phyloP scores from a whole-genome alignment of 1,140 invertebrate genomes.

The Bombus confusus region DNA sequence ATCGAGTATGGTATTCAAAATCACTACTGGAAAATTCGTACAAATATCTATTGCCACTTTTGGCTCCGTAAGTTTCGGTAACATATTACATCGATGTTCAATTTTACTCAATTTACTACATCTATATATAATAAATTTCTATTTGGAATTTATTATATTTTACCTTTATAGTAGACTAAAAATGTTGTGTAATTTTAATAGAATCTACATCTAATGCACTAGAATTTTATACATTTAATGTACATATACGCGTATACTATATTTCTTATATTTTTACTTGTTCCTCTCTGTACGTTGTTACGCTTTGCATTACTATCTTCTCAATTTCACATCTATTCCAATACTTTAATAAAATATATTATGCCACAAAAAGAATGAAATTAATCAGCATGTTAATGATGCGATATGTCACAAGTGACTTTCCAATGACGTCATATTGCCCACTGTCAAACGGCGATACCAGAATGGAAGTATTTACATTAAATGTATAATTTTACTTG shows the following conservation, averaged over 20 bases:
- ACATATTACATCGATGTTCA: not conserved
- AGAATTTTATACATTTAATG: not conserved
- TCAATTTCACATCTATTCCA: not conserved
- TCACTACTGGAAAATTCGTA: conserved; percentile 66
- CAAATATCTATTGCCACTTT: conserved; percentile 65
- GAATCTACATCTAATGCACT: no score
- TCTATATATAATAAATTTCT: no score
- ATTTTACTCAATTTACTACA: no score
- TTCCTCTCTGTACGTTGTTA: conserved; percentile 49
- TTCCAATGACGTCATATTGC: not conserved
- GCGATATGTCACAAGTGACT: not conserved
- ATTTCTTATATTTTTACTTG: conserved; percentile 36
- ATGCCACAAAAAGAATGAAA: not conserved
- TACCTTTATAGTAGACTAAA: no score
- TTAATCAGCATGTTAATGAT: no score
- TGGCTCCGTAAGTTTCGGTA: conserved; percentile 54
- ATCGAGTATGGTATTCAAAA: conserved; percentile 53
- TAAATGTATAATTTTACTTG: not conserved
- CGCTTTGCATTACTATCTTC: not conserved
- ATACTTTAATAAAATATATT: not conserved
- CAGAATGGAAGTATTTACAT: not conserved
- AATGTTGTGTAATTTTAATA: no score
- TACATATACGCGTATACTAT: not conserved
- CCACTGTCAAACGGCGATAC: not conserved
- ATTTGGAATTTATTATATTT: no score